These are phyloP conservation scores for Trypoxylon attenuatum DNA, from an alignment of 2,888 invertebrate species.

Conservation along the genomic window DNA sequence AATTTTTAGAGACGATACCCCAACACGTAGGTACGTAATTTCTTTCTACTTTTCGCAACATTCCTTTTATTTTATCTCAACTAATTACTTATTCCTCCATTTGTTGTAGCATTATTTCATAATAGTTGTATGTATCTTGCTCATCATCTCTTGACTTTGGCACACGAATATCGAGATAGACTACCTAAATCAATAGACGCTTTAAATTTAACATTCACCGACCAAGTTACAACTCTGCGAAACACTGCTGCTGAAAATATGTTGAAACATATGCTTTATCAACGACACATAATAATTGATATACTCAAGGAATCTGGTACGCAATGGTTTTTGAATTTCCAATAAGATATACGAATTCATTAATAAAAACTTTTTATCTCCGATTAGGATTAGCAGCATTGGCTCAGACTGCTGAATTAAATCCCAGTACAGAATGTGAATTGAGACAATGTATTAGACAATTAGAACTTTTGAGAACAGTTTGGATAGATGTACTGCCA, in stretches of 20 bases:
- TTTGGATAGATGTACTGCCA: conserved; percentile 92
- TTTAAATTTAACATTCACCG: conserved; percentile 81
- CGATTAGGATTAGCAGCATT: conserved; percentile 72
- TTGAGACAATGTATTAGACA: conserved; percentile 90
- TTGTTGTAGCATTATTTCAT: conserved; percentile 84
- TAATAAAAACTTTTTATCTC: conserved; percentile 41
- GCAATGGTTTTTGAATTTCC: neutral
- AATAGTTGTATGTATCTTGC: conserved; percentile 95
- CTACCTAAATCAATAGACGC: conserved; percentile 77
- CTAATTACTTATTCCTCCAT: too few species aligned
- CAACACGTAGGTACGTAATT: conserved; percentile 85
- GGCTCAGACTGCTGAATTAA: conserved; percentile 77
- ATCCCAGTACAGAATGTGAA: conserved; percentile 82
- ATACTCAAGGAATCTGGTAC: conserved; percentile 85
- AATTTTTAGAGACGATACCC: conserved; percentile 87
- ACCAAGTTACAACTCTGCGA: conserved; percentile 81
- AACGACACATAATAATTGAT: conserved; percentile 84
- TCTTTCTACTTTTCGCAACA: neutral
- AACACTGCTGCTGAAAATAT: conserved; percentile 83
- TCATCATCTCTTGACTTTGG: conserved; percentile 82
- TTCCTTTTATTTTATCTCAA: neutral
- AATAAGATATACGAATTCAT: neutral
- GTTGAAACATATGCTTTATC: conserved; percentile 83
- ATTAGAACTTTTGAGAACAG: conserved; percentile 87
- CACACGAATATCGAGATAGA: conserved; percentile 80